These are phyloP conservation scores for Catagonus wagneri DNA, from an alignment of 2,113 vertebrate genomes.

Conservation along the genomic window DNA sequence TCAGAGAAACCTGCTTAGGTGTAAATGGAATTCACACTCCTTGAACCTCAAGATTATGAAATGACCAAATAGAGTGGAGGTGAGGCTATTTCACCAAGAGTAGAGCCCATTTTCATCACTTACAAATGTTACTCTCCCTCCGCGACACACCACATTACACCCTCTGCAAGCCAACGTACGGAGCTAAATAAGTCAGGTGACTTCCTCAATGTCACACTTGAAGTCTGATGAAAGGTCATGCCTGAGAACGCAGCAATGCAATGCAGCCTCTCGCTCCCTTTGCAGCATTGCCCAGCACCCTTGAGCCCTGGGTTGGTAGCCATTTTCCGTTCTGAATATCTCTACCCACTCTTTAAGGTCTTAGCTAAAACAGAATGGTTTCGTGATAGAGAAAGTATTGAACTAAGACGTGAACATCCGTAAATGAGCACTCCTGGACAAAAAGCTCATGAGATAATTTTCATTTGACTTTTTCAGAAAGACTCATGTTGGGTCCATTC, in stretches of 20 bases:
- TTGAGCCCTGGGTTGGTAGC: background rate
- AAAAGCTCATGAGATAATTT: background rate
- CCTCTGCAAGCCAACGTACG: background rate
- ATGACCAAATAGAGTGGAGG: too few relatives aligned
- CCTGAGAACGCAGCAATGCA: background rate
- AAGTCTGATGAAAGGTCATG: background rate
- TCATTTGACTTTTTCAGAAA: background rate
- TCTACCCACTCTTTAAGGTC: background rate
- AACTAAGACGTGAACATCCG: background rate
- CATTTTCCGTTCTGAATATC: background rate
- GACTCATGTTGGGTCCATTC: background rate
- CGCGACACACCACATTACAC: fast-evolving
- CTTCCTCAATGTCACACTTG: background rate
- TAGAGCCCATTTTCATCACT: background rate
- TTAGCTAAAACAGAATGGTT: background rate
- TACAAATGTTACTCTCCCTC: fast-evolving
- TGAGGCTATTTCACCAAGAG: background rate
- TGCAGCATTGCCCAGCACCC: fast-evolving
- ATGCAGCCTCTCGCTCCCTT: fast-evolving
- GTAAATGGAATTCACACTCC: background rate
- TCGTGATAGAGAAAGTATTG: background rate
- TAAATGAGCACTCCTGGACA: background rate
- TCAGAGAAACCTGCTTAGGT: background rate
- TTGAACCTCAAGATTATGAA: background rate
- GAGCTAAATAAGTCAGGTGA: background rate